Evolutionary conservation across 2,888 invertebrate species (phyloP).

Genomic region (Yponomeuta plumbellus): DNA sequence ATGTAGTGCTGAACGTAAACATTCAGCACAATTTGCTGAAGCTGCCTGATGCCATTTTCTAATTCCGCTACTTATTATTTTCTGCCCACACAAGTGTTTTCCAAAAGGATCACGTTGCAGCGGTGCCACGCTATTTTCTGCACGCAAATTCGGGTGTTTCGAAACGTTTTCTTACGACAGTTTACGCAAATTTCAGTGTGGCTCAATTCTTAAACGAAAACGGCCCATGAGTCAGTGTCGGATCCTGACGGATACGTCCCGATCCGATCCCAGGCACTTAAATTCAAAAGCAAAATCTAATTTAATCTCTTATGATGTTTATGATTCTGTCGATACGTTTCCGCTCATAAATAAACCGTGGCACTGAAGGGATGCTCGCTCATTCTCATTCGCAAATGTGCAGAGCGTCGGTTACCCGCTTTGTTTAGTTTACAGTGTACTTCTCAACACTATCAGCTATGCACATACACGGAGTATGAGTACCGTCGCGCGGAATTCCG

Average conservation of each 20-base stretch:
- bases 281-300: constrained; percentile 33
- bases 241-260: constrained; percentile 35
- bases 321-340: constrained; percentile 50
- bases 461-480: neutral
- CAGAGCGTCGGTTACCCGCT: neutral
- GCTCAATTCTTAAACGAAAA: constrained; percentile 51
- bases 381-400: neutral
- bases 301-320: constrained; percentile 45
- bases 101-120: constrained; percentile 1
- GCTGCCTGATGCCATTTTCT: neutral
- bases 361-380: neutral
- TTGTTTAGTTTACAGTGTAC: neutral
- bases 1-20: constrained; percentile 31
- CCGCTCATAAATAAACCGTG: constrained; percentile 27
- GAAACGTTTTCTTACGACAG: constrained; percentile 34
- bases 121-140: constrained; percentile 7
- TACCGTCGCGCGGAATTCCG: neutral
- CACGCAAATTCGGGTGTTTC: constrained; percentile 24
- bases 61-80: neutral
- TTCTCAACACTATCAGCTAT: neutral
- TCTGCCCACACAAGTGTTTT: constrained; percentile 1
- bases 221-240: constrained; percentile 45
- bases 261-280: constrained; percentile 31
- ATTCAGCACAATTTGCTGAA: neutral
- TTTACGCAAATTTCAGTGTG: constrained; percentile 43